Base-by-base conservation (phyloP, 2,888 invertebrate genomes). In the Taphrorychus bicolor region DNA sequence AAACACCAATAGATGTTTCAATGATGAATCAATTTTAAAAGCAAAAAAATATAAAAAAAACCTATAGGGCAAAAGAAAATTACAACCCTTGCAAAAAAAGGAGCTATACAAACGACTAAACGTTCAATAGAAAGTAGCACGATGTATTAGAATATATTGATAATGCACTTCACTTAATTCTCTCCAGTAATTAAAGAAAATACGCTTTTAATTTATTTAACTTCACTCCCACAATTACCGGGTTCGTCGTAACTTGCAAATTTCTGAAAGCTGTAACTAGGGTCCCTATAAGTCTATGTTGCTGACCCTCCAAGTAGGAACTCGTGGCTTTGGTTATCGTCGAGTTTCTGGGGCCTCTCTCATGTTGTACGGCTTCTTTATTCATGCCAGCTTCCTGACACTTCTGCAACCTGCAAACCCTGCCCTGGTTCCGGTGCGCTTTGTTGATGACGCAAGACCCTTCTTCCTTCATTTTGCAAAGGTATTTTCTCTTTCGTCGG, bases 311-410 rank as follows among this genome's bases (percentile, higher is more conserved):
- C 75, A 92, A 86, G 77, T 89, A 91, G 72, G 93, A 83, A 2
- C 93, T 92, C 89, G 97, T 94, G 84, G 98, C 98, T 11, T 97
- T 89, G 3, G 95, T 88, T 24, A 98, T 85, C 0, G 98, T 98
- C 0, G 98, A 95, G 81, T 94, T 97, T 52, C 99, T 87, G 0
- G 98, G 98, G 0, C 98, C 98, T 71, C 99, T 87, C 82, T 99
- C 98, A 80, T 98, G 98, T 83, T 99, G 99, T 2, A 99, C 98
- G 66, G 98, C 98, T 78, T 97, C 97, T 84, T 91, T 94, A 83
- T 98, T 98, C 98, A 98, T 98, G 67, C 97, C 97, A 9, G 91
- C 95, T 66, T 92, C 89, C 45, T 97, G 85, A 78, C 98, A 98
- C 79, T 95, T 96, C 60, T 89, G 85, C 7, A 98, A 86, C 11